Base-by-base conservation (phyloP, 2,113 vertebrate species). In the Ictalurus punctatus region DNA sequence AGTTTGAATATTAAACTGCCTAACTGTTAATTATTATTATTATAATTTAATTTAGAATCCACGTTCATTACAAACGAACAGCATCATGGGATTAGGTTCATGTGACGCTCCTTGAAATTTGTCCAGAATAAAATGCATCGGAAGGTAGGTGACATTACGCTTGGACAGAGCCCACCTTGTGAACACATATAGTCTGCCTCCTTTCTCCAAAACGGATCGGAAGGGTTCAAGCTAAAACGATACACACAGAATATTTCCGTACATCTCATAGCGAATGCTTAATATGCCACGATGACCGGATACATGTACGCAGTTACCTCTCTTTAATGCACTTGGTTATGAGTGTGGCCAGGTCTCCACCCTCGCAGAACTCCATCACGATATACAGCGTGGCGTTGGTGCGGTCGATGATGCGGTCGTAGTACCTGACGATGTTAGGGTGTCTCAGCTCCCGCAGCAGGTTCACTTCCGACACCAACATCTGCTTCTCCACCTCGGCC, bases 381-480 rank as follows among this genome's bases (percentile, higher is more conserved):
- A 99, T 99, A 92, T 99, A 99, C 34, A 99, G 95, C 0, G 95
- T 99, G 0, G 97, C 95, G 92, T 96, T 98, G 40, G 94, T 96
- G 19, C 97, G 93, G 93, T 99, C 98, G 10, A 99, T 96, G 93
- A 99, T 99, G 34, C 97, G 96, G 84, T 99, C 98, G 1, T 98
- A 96, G 91, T 99, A 99, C 0, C 97, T 95, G 71, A 99, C 98
- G 0, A 99, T 99, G 90, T 99, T 98, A 0, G 98, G 98, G 74
- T 99, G 98, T 37, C 95, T 97, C 61, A 99, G 95, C 91, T 99
- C 98, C 1, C 98, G 94, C 7, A 99, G 96, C 87, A 99, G 92
- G 85, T 99, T 99, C 91, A 99, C 98, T 91, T 99, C 98, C 0
- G 97, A 99, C 90, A 99, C 98, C 56, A 99, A 95, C 98, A 99